Percentiles rank a stretch among this genome's conserved stretches.
These are phyloP conservation scores for Eulemur coronatus DNA, from an alignment of 2,797 vertebrate genomes.

Conservation along the genomic window DNA sequence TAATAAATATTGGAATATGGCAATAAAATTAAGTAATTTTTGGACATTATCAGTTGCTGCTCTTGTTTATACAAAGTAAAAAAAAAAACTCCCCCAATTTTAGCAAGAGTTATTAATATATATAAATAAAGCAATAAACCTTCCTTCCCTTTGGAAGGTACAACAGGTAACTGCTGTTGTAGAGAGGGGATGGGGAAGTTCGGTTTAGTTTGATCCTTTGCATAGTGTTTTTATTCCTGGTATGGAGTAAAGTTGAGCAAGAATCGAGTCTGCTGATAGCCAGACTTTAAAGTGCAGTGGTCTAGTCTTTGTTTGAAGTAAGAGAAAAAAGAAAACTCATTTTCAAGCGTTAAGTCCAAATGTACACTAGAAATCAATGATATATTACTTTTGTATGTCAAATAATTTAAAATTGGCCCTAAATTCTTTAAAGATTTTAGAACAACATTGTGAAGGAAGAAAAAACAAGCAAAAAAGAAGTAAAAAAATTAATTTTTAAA, in stretches of 20 bases:
- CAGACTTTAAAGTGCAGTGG: not conserved
- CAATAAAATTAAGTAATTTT: not conserved
- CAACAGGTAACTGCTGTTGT: not conserved
- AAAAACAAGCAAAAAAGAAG: not conserved
- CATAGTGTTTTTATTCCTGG: not conserved
- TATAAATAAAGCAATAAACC: not conserved
- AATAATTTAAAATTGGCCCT: slow-evolving; percentile 22
- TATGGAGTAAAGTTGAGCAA: not conserved
- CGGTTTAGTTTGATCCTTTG: not conserved
- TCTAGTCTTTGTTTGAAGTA: not conserved
- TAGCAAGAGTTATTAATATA: not conserved
- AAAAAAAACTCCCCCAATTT: not conserved
- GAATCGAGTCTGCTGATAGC: not conserved
- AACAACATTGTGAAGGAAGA: slow-evolving; percentile 10
- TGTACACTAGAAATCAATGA: not conserved
- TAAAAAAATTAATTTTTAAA: not conserved
- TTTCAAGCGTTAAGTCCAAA: not conserved
- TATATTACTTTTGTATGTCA: slow-evolving; percentile 9
- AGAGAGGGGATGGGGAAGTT: not conserved
- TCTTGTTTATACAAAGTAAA: not conserved
- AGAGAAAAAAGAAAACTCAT: not conserved
- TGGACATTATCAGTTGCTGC: not conserved
- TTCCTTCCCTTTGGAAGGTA: not conserved
- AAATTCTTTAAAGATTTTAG: slow-evolving; percentile 13
- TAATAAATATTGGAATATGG: slow-evolving; percentile 2